Percentiles rank a stretch among this genome's conserved stretches.
These are phyloP conservation scores for Python bivittatus DNA, from an alignment of 2,113 vertebrate species.

Conservation along the genomic window DNA sequence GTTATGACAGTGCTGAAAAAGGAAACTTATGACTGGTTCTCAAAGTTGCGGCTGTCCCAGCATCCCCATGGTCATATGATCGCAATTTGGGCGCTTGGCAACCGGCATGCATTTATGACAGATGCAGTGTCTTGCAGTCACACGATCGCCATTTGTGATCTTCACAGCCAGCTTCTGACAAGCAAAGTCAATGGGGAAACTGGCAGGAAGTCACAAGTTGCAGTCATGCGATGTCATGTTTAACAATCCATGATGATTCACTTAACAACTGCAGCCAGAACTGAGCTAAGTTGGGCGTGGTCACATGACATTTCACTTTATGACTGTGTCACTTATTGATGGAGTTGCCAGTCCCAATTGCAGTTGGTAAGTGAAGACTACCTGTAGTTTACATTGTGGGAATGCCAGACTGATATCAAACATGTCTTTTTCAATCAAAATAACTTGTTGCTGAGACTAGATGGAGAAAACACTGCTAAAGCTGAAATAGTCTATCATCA, in stretches of 20 bases:
- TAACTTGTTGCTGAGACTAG: not conserved
- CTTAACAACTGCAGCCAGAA: not conserved
- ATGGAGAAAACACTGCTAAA: conserved; percentile 15
- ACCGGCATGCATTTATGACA: no score
- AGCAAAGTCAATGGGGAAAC: not conserved
- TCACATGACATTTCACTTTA: not conserved
- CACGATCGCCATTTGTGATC: not conserved
- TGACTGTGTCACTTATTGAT: not conserved
- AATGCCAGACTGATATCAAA: not conserved
- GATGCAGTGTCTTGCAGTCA: no score
- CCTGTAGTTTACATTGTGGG: not conserved
- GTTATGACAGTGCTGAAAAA: no score
- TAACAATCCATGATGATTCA: not conserved
- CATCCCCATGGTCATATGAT: no score
- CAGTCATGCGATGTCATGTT: not conserved
- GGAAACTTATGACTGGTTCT: no score
- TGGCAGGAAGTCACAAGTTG: not conserved
- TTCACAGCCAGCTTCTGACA: not conserved
- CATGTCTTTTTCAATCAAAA: not conserved
- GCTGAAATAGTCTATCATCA: conserved; percentile 19
- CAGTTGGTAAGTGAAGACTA: not conserved
- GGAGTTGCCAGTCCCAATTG: not conserved
- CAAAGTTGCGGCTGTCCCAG: no score
- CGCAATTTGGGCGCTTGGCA: no score
- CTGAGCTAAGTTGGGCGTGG: not conserved